Percentiles rank a stretch among this genome's conserved stretches.
These are phyloP conservation scores for Lipotes vexillifer DNA, from an alignment of 2,113 vertebrate species.

Conservation along the genomic window DNA sequence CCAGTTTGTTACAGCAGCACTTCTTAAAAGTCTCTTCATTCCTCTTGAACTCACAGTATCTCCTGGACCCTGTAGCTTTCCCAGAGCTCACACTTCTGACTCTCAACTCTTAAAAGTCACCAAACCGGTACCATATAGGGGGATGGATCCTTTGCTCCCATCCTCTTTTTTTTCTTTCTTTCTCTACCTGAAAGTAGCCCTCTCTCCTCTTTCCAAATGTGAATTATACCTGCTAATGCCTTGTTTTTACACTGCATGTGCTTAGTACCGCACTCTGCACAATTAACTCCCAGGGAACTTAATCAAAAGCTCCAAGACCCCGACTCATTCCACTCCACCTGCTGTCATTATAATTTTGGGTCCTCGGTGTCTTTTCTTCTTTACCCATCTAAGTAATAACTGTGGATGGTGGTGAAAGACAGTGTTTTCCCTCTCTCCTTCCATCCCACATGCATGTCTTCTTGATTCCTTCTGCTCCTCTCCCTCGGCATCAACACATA, in stretches of 20 bases:
- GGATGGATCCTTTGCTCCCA: neutral
- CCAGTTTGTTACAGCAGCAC: neutral
- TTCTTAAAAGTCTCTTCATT: constrained; percentile 36
- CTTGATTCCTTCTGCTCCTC: neutral
- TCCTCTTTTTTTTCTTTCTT: neutral
- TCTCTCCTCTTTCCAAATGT: neutral
- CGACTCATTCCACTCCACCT: too few species aligned
- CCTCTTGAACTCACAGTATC: neutral
- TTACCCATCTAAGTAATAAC: neutral
- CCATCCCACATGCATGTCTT: neutral
- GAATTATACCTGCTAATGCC: neutral
- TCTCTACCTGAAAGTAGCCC: neutral
- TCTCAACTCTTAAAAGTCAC: neutral
- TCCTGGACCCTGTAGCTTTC: neutral
- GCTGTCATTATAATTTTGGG: too few species aligned
- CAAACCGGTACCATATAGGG: neutral
- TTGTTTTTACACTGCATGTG: neutral
- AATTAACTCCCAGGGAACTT: neutral
- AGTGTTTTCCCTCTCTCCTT: neutral
- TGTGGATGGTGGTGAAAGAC: neutral
- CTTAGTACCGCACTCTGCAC: neutral
- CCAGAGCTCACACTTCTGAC: neutral
- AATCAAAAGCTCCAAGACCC: neutral
- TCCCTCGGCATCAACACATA: neutral
- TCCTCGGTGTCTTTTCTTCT: neutral